A percentile compares a stretch with the other conserved stretches of the same genome.
These are phyloP conservation scores for Passer domesticus DNA, from an alignment of 2,113 vertebrate genomes.

Conservation along the genomic window DNA sequence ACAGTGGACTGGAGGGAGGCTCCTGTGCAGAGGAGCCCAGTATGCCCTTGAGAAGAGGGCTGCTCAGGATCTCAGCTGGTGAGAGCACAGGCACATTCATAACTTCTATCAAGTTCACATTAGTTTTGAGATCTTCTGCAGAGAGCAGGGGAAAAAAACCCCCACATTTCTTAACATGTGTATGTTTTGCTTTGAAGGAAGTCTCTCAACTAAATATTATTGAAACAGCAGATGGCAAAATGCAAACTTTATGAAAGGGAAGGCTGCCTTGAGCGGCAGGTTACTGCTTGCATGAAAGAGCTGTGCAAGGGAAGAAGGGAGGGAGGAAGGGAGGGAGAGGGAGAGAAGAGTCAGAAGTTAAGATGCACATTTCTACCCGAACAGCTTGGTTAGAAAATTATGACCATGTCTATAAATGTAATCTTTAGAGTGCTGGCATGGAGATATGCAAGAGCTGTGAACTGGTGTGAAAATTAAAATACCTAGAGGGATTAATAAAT, in stretches of 20 bases:
- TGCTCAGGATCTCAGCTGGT: neutral
- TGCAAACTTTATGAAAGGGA: constrained; percentile 20
- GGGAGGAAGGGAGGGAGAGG: neutral
- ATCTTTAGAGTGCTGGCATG: constrained; percentile 47
- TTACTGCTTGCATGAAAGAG: constrained; percentile 9
- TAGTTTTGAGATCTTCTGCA: neutral
- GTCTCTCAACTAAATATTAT: constrained; percentile 45
- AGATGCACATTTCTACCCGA: constrained; percentile 4
- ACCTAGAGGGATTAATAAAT: constrained; percentile 62
- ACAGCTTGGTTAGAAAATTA: constrained; percentile 47
- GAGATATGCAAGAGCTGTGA: constrained; percentile 58
- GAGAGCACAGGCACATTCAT: neutral
- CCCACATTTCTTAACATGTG: neutral
- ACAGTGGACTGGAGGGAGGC: neutral
- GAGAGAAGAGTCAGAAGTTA: constrained; percentile 30
- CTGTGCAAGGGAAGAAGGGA: neutral
- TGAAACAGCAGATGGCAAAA: constrained; percentile 54
- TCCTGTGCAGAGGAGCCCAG: neutral
- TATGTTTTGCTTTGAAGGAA: constrained; percentile 62
- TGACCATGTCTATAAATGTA: constrained; percentile 34
- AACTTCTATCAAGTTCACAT: constrained; percentile 47
- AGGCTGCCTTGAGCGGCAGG: constrained; percentile 21
- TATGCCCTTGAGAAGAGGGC: neutral
- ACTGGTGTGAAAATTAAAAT: constrained; percentile 66
- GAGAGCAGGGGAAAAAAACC: neutral